phyloP scores from a whole-genome alignment of 1,140 invertebrate genomes.

The Aradophagus sp. region DNA sequence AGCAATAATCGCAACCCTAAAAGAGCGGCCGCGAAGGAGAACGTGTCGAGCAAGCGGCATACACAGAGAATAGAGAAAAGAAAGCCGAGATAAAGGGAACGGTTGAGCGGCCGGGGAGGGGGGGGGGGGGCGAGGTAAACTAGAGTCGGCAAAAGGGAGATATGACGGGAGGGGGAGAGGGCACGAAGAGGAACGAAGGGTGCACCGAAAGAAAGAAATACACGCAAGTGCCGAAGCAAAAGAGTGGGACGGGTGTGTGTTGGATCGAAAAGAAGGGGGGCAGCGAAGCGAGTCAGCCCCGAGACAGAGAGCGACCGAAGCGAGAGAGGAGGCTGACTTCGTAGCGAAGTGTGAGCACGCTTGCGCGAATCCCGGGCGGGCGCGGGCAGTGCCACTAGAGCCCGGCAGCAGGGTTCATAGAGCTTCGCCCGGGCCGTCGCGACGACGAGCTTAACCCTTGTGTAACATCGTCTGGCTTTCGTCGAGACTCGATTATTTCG shows the following conservation, averaged over 20 bases:
- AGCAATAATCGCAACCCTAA: slow-evolving; percentile 14
- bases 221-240: slow-evolving; percentile 56
- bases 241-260: slow-evolving; percentile 51
- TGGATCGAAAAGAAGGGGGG: slow-evolving; percentile 34
- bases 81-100: slow-evolving; percentile 24
- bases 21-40: slow-evolving; percentile 5
- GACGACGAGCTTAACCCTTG: slow-evolving; percentile 63
- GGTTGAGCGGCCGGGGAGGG: not conserved
- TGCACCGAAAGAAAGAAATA: slow-evolving; percentile 53
- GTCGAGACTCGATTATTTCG: slow-evolving; percentile 50
- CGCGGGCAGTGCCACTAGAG: slow-evolving; percentile 73
- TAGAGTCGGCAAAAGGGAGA: slow-evolving; percentile 15
- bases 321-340: slow-evolving; percentile 48
- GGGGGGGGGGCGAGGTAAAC: not conserved
- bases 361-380: slow-evolving; percentile 73
- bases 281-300: slow-evolving; percentile 46
- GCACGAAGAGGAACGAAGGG: slow-evolving; percentile 24
- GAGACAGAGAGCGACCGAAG: slow-evolving; percentile 29
- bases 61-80: slow-evolving; percentile 7
- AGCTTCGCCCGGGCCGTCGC: slow-evolving; percentile 75
- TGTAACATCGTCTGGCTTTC: slow-evolving; percentile 51
- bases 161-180: slow-evolving; percentile 4
- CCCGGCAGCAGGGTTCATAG: slow-evolving; percentile 72
- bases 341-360: slow-evolving; percentile 67
- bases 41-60: slow-evolving; percentile 8